These are phyloP conservation scores for Choloepus hoffmanni DNA, from an alignment of 2,113 vertebrate species.

Conservation along the genomic window DNA sequence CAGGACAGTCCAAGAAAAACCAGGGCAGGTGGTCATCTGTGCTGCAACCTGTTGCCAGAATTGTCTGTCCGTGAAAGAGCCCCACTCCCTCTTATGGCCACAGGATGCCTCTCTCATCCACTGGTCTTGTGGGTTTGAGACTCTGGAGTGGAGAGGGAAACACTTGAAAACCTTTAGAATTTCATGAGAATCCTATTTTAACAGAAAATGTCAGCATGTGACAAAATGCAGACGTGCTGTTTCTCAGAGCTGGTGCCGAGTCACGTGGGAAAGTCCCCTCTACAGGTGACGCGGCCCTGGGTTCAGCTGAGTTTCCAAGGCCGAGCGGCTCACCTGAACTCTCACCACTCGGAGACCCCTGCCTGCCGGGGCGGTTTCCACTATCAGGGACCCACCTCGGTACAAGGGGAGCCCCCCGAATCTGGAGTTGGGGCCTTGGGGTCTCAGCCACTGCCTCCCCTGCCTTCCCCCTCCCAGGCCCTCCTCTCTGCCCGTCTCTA, in stretches of 20 bases:
- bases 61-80: not conserved
- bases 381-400: no score
- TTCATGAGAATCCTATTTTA: conserved; percentile 52
- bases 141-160: not conserved
- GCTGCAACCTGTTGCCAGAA: not conserved
- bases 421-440: accelerated
- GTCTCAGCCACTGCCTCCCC: not conserved
- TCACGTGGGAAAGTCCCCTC: conserved; percentile 39
- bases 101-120: no score
- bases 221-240: not conserved
- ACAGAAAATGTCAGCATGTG: not conserved
- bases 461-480: no score
- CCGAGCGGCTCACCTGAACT: not conserved
- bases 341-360: no score
- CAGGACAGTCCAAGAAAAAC: not conserved
- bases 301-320: not conserved
- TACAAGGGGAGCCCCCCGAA: not conserved
- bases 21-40: no score
- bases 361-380: not conserved
- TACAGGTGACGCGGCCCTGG: not conserved
- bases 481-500: not conserved
- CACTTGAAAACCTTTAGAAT: not conserved
- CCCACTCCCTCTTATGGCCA: not conserved
- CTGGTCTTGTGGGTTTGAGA: not conserved
- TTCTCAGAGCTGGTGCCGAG: conserved; percentile 1